Base-by-base conservation (phyloP, 30 jellyfish, hydroid and myxozoan genomes). In the Chironex yamaguchii region DNA sequence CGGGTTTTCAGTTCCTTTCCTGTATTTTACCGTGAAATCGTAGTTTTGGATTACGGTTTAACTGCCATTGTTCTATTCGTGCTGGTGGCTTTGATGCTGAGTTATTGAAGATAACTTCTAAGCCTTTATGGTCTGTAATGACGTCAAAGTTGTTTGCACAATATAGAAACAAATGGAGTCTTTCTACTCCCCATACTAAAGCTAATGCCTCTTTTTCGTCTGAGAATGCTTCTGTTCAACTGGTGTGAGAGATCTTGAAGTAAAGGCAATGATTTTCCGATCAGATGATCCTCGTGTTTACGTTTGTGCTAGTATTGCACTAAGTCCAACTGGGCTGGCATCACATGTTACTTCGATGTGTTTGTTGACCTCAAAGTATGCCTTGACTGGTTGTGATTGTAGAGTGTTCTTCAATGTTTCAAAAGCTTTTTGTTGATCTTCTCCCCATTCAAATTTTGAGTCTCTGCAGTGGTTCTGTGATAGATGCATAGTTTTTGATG, bases 371-470 rank as follows among this genome's bases (percentile, higher is more conserved):
- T 81, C 85, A 33, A 58, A 81, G 86, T 36, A 67, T 27, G 76
- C 92, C 85, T 64, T 49, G 30, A 65, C 75, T 49, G 85, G 76
- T 26, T 81, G 69, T 34, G 85, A 79, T 33, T 32, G 36, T 24
- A 58, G 83, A 63, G 76, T 35, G 67, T 52, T 34, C 65, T 29
- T 77, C 25, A 77, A 24, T 52, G 22, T 54, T 58, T 77, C 89
- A 34, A 77, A 77, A 14, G 89, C 83, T 52, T 28, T 84, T n/a
- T 54, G 83, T 6, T 29, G 53, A 62, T n/a, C n/a, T n/a, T 79
- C 64, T 11, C 84, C 73, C 90, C 90, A 79, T 33, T 62, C 70
- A 36, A 62, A 79, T 34, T 17, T 70, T 6, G 87, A 74, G 87
- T 49, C 62, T 28, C 52, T 81, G 87, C 11, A 51, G 85, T 17